A percentile compares a stretch with the other conserved stretches of the same genome.
Evolutionary conservation across 1,140 invertebrate species (phyloP).

Genomic region (Plectrocnemia conspersa): DNA sequence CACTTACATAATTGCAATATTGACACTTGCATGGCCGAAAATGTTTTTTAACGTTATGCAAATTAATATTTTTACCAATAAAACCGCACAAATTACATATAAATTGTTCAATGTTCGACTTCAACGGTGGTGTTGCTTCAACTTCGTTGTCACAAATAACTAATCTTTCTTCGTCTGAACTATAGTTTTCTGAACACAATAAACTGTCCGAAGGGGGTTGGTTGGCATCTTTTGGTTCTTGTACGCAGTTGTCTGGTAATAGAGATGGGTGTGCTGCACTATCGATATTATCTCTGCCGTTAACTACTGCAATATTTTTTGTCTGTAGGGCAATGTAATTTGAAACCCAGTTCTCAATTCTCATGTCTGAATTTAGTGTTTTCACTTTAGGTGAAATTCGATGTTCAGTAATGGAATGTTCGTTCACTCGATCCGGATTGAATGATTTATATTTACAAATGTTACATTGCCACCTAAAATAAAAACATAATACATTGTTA

Average conservation of each 20-base stretch:
- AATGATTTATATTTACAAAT: constrained; percentile 27
- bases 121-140: background rate
- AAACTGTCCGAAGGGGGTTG: too few species aligned
- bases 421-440: constrained; percentile 10
- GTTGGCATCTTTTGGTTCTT: background rate
- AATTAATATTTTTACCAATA: too few species aligned
- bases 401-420: constrained; percentile 16
- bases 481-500: constrained; percentile 4
- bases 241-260: background rate
- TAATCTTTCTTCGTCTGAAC: constrained; percentile 12
- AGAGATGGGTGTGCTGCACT: background rate
- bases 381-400: background rate
- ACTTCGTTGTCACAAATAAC: constrained; percentile 12
- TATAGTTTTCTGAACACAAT: background rate
- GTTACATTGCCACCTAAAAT: constrained; percentile 17
- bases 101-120: too few species aligned
- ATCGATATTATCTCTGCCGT: background rate
- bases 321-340: constrained; percentile 13
- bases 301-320: background rate
- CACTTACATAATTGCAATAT: constrained; percentile 14
- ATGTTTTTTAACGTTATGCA: too few species aligned
- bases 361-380: background rate
- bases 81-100: too few species aligned
- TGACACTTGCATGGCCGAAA: constrained; percentile 20
- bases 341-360: constrained; percentile 18